Conservation (phyloP, 2,888 invertebrate species). For the Aricia artaxerxes region DNA sequence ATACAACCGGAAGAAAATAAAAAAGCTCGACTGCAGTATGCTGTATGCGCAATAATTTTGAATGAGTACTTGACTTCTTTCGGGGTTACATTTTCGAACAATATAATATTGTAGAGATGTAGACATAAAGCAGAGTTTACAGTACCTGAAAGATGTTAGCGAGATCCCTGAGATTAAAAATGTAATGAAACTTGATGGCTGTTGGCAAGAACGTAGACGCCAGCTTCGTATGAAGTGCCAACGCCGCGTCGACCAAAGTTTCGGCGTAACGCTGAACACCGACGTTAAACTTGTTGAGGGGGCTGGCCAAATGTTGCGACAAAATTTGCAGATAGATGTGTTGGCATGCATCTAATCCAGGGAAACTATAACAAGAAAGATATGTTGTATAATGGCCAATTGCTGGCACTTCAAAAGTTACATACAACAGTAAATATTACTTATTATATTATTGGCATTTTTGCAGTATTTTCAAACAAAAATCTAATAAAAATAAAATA, state of each 20-base stretch:
- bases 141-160: slow-evolving; percentile 95
- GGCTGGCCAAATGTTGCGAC: slow-evolving; percentile 85
- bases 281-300: slow-evolving; percentile 83
- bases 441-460: too few relatives aligned
- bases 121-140: not conserved
- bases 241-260: slow-evolving; percentile 85
- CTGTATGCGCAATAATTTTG: too few relatives aligned
- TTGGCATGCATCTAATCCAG: slow-evolving; percentile 88
- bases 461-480: too few relatives aligned
- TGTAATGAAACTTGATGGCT: slow-evolving; percentile 96
- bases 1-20: too few relatives aligned
- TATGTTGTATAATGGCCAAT: not conserved
- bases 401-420: not conserved
- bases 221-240: slow-evolving; percentile 88
- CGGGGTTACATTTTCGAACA: too few relatives aligned
- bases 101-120: not conserved
- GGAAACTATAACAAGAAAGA: slow-evolving; percentile 82
- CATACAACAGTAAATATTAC: too few relatives aligned
- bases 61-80: too few relatives aligned
- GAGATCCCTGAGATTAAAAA: slow-evolving; percentile 94
- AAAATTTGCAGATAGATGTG: slow-evolving; percentile 93
- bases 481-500: too few relatives aligned
- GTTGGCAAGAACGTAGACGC: slow-evolving; percentile 91
- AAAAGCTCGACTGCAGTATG: too few relatives aligned
- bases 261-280: slow-evolving; percentile 81